phyloP scores from a whole-genome alignment of 2,113 vertebrate species.

The Thalassoma bifasciatum region DNA sequence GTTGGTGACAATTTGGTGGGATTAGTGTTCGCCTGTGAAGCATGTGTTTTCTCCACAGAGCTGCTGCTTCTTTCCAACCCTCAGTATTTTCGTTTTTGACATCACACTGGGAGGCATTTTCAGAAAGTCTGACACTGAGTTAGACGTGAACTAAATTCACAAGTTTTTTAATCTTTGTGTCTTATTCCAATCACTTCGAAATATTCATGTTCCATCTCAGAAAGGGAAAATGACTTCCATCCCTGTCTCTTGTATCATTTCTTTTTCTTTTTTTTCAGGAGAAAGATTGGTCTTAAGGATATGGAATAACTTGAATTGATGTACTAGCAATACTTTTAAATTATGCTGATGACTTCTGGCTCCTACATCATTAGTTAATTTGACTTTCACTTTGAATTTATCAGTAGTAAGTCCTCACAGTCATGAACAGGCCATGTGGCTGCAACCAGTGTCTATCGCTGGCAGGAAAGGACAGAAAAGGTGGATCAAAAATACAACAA shows the following conservation, averaged over 20 bases:
- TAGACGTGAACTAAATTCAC: not conserved
- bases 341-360: not conserved
- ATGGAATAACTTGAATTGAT: not conserved
- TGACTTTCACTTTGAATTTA: not conserved
- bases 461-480: too few species aligned
- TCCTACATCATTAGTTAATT: not conserved
- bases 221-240: not conserved
- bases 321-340: not conserved
- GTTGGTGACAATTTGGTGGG: not conserved
- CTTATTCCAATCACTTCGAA: not conserved
- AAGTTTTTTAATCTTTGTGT: not conserved
- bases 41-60: not conserved
- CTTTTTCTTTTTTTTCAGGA: too few species aligned
- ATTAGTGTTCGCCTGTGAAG: not conserved
- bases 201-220: not conserved
- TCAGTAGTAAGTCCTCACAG: too few species aligned
- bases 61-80: not conserved
- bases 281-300: too few species aligned
- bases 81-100: not conserved
- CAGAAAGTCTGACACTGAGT: not conserved
- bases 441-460: too few species aligned
- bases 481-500: too few species aligned
- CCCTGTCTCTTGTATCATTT: not conserved
- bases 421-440: too few species aligned
- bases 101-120: not conserved